Evolutionary conservation across 2,888 invertebrate genomes (phyloP), one percentile per base, ranked within the genome.

Genomic region (Urechis unicinctus): DNA sequence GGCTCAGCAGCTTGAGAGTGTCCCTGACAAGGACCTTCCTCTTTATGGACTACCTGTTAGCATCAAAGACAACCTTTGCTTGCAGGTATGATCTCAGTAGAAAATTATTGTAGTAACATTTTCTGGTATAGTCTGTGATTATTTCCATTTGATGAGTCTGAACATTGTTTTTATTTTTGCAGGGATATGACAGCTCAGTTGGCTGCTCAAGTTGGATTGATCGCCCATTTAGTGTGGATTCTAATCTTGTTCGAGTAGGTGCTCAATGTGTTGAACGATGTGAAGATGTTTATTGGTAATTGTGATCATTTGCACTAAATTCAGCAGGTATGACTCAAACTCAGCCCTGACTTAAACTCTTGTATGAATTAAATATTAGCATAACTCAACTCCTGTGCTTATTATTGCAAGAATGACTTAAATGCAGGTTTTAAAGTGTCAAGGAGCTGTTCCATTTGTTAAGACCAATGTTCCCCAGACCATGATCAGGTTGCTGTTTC

Each of bases 371-470:
- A n/a, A n/a, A n/a, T n/a, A n/a, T n/a, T n/a, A n/a, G n/a, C n/a
- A n/a, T n/a, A n/a, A n/a, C n/a, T n/a, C n/a, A n/a, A n/a, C n/a
- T n/a, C n/a, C n/a, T n/a, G n/a, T n/a, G n/a, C n/a, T n/a, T n/a
- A n/a, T n/a, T n/a, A n/a, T n/a, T n/a, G n/a, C n/a, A n/a, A n/a
- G n/a, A n/a, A n/a, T n/a, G n/a, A n/a, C n/a, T n/a, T n/a, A n/a
- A n/a, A n/a, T n/a, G n/a, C 41, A 71, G 70, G 67, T 70, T 22
- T 49, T 72, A 31, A 68, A 67, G 55, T 55, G 64, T 13, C 66
- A 65, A 52, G 82, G 82, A 49, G 82, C 80, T n/a, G 67, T 82
- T 36, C 81, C 81, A 0, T 81, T 78, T 71, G 78, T 75, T 25
- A 73, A 75, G 61, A 81, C 79, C 6, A 80, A 80, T 62, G 70